Base-by-base conservation (phyloP, 30 jellyfish, hydroid and myxozoan genomes). In the Chironex yamaguchii region DNA sequence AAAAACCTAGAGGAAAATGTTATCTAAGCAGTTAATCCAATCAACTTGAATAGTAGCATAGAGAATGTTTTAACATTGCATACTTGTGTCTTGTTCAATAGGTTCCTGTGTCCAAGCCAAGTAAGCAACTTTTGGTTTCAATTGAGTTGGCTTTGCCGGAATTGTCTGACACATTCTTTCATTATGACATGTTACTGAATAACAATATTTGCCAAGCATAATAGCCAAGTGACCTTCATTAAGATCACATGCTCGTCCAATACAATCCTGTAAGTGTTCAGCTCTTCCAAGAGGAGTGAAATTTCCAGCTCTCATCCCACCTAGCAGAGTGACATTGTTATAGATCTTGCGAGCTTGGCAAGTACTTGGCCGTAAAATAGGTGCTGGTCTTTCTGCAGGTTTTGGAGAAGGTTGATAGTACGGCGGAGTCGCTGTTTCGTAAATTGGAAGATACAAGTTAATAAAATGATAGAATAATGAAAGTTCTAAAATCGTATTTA, bases 71-170 rank as follows among this genome's bases (percentile, higher is more conserved):
- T n/a, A n/a, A 17, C 9, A 0, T 26, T 20, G 58, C 98, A 31
- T 80, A 92, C 98, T 92, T 0, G 98, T 92, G 52, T 92, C 98
- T 76, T 92, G 97, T 62, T 92, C 97, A 26, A 92, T 92, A 0
- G 98, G 98, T 29, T 92, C 98, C 76, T 92, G 98, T n/a, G 98
- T 92, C 98, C 98, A 92, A 17, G 98, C 98, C 90, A 92, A 36
- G 53, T 92, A 92, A 21, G 98, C 98, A 24, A 92, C 98, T 75
- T 92, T 92, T 54, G 98, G 98, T 51, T 82, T 87, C 87, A 92
- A 50, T 26, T 92, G 98, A 14, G 97, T 84, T 36, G 98, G 98
- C 69, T 86, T 92, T 11, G 97, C 98, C 2, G 98, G 98, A 4
- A 92, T 88, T 34, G 98, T 92, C 67, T 92, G 98, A 67, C 98